Evolutionary conservation across 2,797 vertebrate genomes (phyloP).

Genomic region (Oreochromis grahami): DNA sequence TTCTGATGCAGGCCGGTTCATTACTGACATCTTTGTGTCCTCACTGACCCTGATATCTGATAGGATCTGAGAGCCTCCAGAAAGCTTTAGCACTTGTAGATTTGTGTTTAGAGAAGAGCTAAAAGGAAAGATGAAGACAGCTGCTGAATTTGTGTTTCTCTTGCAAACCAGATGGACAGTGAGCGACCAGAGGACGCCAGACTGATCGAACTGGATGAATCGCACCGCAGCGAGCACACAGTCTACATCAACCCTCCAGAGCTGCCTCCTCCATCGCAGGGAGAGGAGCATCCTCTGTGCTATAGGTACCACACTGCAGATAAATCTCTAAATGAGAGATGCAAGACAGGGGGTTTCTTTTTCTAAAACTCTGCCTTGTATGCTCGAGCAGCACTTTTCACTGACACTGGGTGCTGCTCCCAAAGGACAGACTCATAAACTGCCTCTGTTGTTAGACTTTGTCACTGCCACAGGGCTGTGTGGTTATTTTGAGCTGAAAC

Average conservation of each 20-base stretch:
- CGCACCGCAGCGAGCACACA: conserved; percentile 95
- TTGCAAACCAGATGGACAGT: conserved; percentile 82
- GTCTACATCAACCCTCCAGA: conserved; percentile 98
- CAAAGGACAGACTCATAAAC: conserved; percentile 10
- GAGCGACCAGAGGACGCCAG: conserved; percentile 87
- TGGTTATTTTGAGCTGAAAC: conserved; percentile 23
- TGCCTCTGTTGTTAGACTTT: conserved; percentile 32
- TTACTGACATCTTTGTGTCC: conserved; percentile 20
- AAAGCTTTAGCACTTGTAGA: not conserved
- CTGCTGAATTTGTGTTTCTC: conserved; percentile 16
- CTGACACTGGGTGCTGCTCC: not conserved
- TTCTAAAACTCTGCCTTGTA: not conserved
- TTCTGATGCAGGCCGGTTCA: conserved; percentile 6
- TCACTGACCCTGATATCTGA: conserved; percentile 15
- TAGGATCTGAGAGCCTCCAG: not conserved
- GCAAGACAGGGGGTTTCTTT: not conserved
- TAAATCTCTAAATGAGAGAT: not conserved
- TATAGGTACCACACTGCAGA: conserved; percentile 82
- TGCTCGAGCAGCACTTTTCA: not conserved
- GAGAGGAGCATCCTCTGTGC: conserved; percentile 89
- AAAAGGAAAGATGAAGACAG: not conserved
- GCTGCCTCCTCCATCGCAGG: conserved; percentile 88
- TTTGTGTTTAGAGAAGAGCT: not conserved
- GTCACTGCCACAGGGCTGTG: conserved; percentile 5
- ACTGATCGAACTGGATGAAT: conserved; percentile 96